Evolutionary conservation across 2,113 vertebrate species (phyloP), one percentile per base, ranked within the genome.

Genomic region (Nothoprocta perdicaria): DNA sequence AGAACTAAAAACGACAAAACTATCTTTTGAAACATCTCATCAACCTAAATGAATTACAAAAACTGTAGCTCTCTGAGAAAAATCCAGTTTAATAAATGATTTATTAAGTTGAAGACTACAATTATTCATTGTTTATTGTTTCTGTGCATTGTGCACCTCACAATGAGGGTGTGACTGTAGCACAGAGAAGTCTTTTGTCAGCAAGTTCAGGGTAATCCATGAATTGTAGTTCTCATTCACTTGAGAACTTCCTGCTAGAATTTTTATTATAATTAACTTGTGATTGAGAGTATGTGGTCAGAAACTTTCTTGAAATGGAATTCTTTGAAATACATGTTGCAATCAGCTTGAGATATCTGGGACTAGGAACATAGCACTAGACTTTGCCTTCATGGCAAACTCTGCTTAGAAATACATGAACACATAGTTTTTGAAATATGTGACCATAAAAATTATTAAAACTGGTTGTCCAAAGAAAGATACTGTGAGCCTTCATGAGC

Each of bases 41-140:
- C 21, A 13, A 45, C 13, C 9, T 74, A 40, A 66, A 9, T 62
- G 21, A 46, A 68, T 63, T 68, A 55, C 26, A 11, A 12, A 31
- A 68, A 35, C 1, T 18, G 6, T 88, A 41, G 7, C 10, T 75
- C 29, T 71, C 21, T 69, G 27, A 85, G 23, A 71, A 80, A 89
- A 63, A 38, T 50, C 17, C 11, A 26, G 24, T 81, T 90, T 50
- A 90, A 67, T 88, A 78, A 85, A 7, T 41, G 18, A 6, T 50
- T 55, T 52, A 66, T n/a, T 84, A 78, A 77, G 61, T 13, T 65
- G 23, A 53, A 80, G 27, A 58, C 66, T 77, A 52, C 2, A 71
- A 38, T 79, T 84, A 73, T 6, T 94, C 63, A 77, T 35, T 84
- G 57, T 83, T 93, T 80, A 74, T 83, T 84, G 48, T 14, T 75